These are phyloP conservation scores for Pangasianodon gigas DNA, from an alignment of 2,113 vertebrate genomes.

Conservation along the genomic window DNA sequence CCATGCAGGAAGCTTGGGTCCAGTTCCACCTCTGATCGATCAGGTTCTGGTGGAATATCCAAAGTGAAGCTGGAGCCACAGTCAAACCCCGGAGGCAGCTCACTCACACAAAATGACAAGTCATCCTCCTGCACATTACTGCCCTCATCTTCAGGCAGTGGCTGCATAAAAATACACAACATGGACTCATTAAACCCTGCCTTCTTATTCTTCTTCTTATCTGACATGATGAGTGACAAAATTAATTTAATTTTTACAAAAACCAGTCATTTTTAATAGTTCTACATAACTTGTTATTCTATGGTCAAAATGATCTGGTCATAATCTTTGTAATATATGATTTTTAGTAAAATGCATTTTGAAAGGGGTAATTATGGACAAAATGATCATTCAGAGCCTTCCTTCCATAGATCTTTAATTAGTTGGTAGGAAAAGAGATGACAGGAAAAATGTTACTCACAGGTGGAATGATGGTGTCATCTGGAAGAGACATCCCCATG, in stretches of 20 bases:
- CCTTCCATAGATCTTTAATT: background rate
- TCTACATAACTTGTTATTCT: background rate
- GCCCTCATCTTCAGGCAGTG: slow-evolving; percentile 82
- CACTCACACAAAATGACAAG: slow-evolving; percentile 83
- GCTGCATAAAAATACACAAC: slow-evolving; percentile 67
- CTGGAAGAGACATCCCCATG: slow-evolving; percentile 79
- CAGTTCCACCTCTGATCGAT: slow-evolving; percentile 72
- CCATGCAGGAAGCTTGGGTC: slow-evolving; percentile 85
- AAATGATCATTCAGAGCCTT: background rate
- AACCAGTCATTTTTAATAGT: background rate
- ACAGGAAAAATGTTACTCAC: slow-evolving; percentile 33
- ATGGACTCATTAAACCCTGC: background rate
- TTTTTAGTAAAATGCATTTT: background rate
- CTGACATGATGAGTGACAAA: background rate
- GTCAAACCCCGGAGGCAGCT: slow-evolving; percentile 87
- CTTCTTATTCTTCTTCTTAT: background rate
- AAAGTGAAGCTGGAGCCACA: slow-evolving; percentile 89
- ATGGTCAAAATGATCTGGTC: background rate
- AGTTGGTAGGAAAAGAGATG: background rate
- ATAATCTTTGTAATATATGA: background rate
- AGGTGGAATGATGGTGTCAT: slow-evolving; percentile 71
- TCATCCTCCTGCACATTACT: slow-evolving; percentile 86
- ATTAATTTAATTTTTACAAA: background rate
- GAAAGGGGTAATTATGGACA: background rate
- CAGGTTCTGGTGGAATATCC: slow-evolving; percentile 82